phyloP scores from a whole-genome alignment of 2,797 vertebrate species.

The Falco cherrug region DNA sequence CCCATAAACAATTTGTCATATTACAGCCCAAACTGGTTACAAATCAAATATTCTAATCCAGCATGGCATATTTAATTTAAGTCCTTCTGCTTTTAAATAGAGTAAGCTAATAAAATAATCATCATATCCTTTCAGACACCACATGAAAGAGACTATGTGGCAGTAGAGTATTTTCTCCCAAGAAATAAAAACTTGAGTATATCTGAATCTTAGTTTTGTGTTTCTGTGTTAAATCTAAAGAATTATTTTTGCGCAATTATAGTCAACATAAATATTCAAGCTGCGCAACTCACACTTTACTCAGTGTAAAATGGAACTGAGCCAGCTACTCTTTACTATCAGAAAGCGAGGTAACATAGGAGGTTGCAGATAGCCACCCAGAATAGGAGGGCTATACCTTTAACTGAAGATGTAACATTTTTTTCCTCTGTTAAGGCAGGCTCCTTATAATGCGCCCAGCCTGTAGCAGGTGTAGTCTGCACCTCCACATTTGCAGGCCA shows the following conservation, averaged over 20 bases:
- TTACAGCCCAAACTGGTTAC: not conserved
- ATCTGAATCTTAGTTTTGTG: not conserved
- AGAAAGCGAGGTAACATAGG: not conserved
- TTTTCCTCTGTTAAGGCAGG: not conserved
- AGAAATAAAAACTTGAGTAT: not conserved
- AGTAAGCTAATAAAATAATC: not conserved
- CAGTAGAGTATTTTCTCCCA: not conserved
- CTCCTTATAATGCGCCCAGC: not conserved
- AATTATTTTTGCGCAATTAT: not conserved
- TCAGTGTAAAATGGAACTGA: not conserved
- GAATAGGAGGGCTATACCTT: not conserved
- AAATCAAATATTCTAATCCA: conserved; percentile 3
- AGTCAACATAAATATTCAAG: not conserved
- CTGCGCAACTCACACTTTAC: not conserved
- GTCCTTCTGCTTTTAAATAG: not conserved
- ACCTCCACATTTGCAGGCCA: not conserved
- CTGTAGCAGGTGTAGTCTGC: not conserved
- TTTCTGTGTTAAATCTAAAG: not conserved
- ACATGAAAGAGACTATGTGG: not conserved
- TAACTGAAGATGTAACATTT: not conserved
- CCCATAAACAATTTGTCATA: not conserved
- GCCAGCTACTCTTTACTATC: not conserved
- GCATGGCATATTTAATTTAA: not conserved
- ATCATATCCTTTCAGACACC: not conserved
- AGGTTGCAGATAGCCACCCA: not conserved